Percentiles rank a stretch among this genome's conserved stretches.
These are phyloP conservation scores for Caerostris extrusa DNA, from an alignment of 1,140 invertebrate species.

Conservation along the genomic window DNA sequence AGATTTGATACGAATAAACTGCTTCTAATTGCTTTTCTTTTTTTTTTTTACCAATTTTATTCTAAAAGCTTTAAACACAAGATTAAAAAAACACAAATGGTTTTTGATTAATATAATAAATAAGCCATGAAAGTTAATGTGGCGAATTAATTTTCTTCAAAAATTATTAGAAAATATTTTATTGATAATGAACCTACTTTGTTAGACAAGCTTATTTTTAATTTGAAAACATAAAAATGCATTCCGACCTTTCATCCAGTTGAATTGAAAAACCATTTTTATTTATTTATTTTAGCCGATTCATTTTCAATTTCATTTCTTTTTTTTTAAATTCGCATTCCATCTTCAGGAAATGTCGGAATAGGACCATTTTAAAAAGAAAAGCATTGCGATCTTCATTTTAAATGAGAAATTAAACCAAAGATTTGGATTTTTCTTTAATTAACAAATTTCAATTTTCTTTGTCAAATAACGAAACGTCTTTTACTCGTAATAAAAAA, in stretches of 20 bases:
- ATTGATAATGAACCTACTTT: not conserved
- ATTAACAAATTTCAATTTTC: not conserved
- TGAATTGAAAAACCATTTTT: not conserved
- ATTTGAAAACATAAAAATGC: not conserved
- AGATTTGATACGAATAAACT: too few relatives aligned
- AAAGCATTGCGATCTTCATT: not conserved
- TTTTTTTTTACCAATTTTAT: too few relatives aligned
- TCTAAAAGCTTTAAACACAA: too few relatives aligned
- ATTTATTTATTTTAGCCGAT: not conserved
- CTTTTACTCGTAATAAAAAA: not conserved
- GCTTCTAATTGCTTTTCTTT: too few relatives aligned
- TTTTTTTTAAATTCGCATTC: not conserved
- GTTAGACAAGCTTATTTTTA: not conserved
- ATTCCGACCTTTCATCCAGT: not conserved
- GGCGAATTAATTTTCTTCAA: not conserved
- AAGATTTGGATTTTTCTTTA: not conserved
- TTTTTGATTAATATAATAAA: too few relatives aligned
- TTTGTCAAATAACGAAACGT: not conserved
- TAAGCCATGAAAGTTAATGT: too few relatives aligned
- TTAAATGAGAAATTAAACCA: not conserved
- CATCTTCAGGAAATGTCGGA: not conserved
- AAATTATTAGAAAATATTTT: not conserved
- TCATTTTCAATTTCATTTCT: not conserved
- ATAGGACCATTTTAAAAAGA: not conserved
- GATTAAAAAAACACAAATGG: too few relatives aligned